These are phyloP conservation scores for Cordilura impudica DNA, from an alignment of 2,888 invertebrate genomes.

Conservation along the genomic window DNA sequence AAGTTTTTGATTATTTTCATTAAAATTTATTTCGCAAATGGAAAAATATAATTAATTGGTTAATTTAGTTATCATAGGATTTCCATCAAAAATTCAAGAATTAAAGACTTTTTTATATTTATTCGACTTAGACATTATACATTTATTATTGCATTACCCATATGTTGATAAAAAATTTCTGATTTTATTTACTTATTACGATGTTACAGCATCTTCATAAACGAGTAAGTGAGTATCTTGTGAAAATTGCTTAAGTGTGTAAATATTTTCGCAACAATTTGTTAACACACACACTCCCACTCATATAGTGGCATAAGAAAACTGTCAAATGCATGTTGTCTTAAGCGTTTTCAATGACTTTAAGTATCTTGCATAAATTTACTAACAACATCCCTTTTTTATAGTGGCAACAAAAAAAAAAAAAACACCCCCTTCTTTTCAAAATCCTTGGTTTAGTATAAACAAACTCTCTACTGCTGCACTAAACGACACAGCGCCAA, in stretches of 20 bases:
- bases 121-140: no score
- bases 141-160: background rate
- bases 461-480: background rate
- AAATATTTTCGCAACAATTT: conserved; percentile 63
- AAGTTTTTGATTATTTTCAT: no score
- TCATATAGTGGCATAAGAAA: conserved; percentile 9
- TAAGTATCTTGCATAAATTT: conserved; percentile 57
- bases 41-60: no score
- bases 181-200: conserved; percentile 43
- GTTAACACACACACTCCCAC: conserved; percentile 16
- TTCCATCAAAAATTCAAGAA: no score
- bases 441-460: conserved; percentile 12
- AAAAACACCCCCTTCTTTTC: background rate
- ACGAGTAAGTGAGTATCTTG: conserved; percentile 10
- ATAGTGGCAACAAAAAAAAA: background rate
- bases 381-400: conserved; percentile 21
- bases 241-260: conserved; percentile 48
- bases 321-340: conserved; percentile 60
- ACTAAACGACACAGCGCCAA: conserved; percentile 1
- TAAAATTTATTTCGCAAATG: no score
- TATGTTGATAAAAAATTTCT: background rate
- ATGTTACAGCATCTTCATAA: conserved; percentile 14
- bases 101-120: no score
- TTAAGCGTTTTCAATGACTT: conserved; percentile 54
- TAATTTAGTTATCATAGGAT: no score